Base-by-base conservation (phyloP, 2,113 vertebrate genomes). In the Daphoenositta chrysoptera region DNA sequence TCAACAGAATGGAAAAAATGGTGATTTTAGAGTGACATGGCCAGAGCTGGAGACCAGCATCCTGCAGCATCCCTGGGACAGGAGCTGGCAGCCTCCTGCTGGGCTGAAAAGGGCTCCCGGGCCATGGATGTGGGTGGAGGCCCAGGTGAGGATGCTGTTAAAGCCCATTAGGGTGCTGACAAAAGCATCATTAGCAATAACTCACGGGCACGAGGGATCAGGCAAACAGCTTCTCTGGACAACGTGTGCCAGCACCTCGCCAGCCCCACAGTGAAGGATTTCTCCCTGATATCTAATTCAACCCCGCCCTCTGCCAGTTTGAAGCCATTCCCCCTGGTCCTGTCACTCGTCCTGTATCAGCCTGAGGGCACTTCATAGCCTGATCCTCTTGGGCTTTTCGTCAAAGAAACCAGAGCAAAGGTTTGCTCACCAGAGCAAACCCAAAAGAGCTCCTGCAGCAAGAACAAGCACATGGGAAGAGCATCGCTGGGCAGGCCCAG, bases 1-100 rank as follows among this genome's bases (percentile, higher is more conserved):
- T 24, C 50, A 33, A 17, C 1, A 40, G 21, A 69, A 82, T 7
- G 2, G 20, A 47, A 30, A 31, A 64, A 10, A 9, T 12, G 9
- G 5, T 1, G 33, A 53, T 10, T 28, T 54, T 18, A 10, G 0
- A 7, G 57, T 10, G 33, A 7, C 6, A 4, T 0, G 1, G 7
- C 26, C 61, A 39, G 28, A 70, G 23, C 22, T 37, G 12, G 17
- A 42, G 26, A 54, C 2, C 35, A 76, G 15, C 47, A 45, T 9
- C 51, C 51, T 50, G 17, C 61, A 63, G 15, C 60, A 45, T 3
- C 13, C 1, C 45, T 51, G 6, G 23, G 5, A 9, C 10, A 21
- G 47, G 27, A 7, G 37, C 16, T 11, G 1, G 0, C 4, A 45
- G 21, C 35, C 44, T 35, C 37, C 1, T 1, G 1, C 26, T 71